Evolutionary conservation across 1,140 invertebrate genomes (phyloP).

Genomic region (Adoxophyes honmai): DNA sequence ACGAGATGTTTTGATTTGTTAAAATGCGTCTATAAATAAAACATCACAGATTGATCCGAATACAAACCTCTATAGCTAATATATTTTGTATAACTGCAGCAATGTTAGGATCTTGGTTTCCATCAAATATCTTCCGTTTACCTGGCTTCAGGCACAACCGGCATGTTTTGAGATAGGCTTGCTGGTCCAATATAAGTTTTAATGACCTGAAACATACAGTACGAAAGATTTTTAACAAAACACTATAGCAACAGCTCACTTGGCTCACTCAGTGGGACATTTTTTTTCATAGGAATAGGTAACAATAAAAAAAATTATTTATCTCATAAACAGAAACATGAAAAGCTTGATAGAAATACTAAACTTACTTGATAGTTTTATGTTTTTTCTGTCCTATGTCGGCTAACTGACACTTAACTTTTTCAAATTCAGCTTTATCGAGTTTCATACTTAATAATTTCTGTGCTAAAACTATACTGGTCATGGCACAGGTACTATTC

Average conservation of each 20-base stretch:
- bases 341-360: not conserved
- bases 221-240: no score
- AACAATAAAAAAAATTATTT: no score
- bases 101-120: constrained; percentile 18
- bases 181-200: constrained; percentile 19
- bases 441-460: constrained; percentile 31
- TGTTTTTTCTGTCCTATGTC: constrained; percentile 24
- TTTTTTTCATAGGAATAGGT: no score
- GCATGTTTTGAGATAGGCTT: constrained; percentile 21
- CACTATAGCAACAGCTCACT: no score
- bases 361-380: constrained; percentile 28
- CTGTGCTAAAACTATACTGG: constrained; percentile 26
- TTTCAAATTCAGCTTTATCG: constrained; percentile 32
- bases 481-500: constrained; percentile 18
- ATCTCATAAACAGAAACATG: no score
- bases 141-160: constrained; percentile 29
- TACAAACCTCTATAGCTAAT: constrained; percentile 30
- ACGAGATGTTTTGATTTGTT: no score
- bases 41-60: not conserved
- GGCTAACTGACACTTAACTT: constrained; percentile 26
- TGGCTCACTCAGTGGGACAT: no score
- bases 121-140: constrained; percentile 20
- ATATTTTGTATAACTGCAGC: constrained; percentile 22
- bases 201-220: constrained; percentile 18
- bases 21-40: no score